Base-by-base conservation (phyloP, 2,797 vertebrate species). In the Platalea minor region DNA sequence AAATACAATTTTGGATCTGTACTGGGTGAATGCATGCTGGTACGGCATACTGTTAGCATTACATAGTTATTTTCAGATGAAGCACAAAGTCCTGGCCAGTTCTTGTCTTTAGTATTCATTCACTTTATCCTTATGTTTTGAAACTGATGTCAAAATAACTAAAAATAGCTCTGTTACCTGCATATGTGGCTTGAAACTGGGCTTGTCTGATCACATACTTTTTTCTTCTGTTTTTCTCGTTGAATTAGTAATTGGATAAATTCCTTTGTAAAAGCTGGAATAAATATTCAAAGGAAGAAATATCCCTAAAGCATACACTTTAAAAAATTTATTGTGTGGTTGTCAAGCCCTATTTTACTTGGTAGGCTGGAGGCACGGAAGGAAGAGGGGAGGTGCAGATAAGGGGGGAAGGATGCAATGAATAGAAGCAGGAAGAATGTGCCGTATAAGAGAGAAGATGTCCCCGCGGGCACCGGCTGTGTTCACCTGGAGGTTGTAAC, bases 181-280 rank as follows among this genome's bases (percentile, higher is more conserved):
- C 59, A 67, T n/a, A 29, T 1, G 3, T 60, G 59, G 67, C 77
- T 95, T 73, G 67, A 81, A 88, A 75, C 79, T 33, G 70, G 79
- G 67, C 65, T 87, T 79, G 56, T 85, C 93, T 91, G 60, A 87
- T 95, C 74, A n/a, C 70, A 60, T 68, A 43, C n/a, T 64, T 92
- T 72, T 88, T 85, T 5, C 59, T 59, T 67, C 17, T 20, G 2
- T 74, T 95, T 95, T 92, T 81, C 85, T 75, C 4, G 11, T 85
- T 95, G 94, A 94, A 92, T 96, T 94, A 96, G 85, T 94, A 95
- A 96, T 92, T 61, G 64, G 94, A 72, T 93, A 96, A 95, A 95
- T 94, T 95, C 94, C 86, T 94, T 96, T 96, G 88, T 96, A 96
- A 97, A 94, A 97, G 88, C 86, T n/a, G n/a, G 85, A 86, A 80